Conservation (phyloP, 1,140 invertebrate species). For the Macrosteles quadrilineatus region DNA sequence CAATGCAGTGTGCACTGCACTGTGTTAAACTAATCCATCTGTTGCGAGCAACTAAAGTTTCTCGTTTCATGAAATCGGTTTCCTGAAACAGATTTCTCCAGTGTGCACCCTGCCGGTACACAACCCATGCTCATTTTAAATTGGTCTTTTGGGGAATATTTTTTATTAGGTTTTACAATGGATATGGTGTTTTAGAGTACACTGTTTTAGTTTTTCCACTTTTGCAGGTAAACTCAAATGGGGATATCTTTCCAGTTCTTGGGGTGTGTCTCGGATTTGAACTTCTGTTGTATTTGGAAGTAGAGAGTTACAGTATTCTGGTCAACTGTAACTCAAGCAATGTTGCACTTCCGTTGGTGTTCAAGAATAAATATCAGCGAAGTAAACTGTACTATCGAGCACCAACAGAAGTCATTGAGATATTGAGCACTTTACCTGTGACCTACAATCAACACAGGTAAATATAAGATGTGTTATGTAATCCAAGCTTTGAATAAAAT, state of each 20-base stretch:
- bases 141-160: too few species aligned
- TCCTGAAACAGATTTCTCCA: too few species aligned
- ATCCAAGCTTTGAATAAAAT: not conserved
- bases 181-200: too few species aligned
- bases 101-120: too few species aligned
- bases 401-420: constrained; percentile 23
- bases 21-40: too few species aligned
- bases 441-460: constrained; percentile 34
- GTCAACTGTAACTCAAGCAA: constrained; percentile 26
- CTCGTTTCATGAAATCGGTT: too few species aligned
- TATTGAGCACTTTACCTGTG: constrained; percentile 23
- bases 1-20: too few species aligned
- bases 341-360: constrained; percentile 30
- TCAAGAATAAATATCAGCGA: constrained; percentile 23
- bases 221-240: constrained; percentile 61
- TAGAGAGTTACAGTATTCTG: constrained; percentile 26
- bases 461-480: constrained; percentile 27
- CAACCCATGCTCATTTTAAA: too few species aligned
- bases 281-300: constrained; percentile 54
- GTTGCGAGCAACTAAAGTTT: too few species aligned
- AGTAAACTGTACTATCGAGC: constrained; percentile 27
- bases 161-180: too few species aligned
- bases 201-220: too few species aligned
- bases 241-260: constrained; percentile 80
- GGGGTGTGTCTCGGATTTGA: constrained; percentile 90